Evolutionary conservation across 1,140 invertebrate genomes (phyloP).

Genomic region (Ceratina australensis): DNA sequence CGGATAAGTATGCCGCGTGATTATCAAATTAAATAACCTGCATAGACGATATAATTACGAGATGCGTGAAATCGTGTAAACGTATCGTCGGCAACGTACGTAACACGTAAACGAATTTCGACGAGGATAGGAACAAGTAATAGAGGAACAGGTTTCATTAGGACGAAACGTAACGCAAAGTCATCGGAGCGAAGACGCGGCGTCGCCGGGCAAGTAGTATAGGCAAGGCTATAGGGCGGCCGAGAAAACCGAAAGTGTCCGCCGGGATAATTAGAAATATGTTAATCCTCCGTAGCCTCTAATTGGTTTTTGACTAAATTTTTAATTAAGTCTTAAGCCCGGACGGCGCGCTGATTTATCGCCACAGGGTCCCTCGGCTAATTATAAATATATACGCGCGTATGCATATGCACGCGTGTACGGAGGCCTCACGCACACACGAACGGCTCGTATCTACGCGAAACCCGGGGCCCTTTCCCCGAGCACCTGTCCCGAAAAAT

Average conservation of each 20-base stretch:
- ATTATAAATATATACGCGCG: slow-evolving; percentile 68
- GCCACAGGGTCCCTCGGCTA: slow-evolving; percentile 61
- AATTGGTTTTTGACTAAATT: slow-evolving; percentile 77
- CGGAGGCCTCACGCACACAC: slow-evolving; percentile 41
- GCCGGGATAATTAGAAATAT: slow-evolving; percentile 75
- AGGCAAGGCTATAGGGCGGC: slow-evolving; percentile 58
- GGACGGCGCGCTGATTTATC: slow-evolving; percentile 74
- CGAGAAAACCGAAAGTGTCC: slow-evolving; percentile 70
- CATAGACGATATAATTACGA: too few species aligned
- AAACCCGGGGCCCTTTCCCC: not conserved
- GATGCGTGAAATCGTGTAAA: not conserved
- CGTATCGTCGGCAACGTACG: too few species aligned
- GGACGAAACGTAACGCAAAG: slow-evolving; percentile 53
- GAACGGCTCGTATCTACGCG: not conserved
- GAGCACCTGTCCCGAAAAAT: slow-evolving; percentile 54
- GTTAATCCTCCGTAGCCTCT: slow-evolving; percentile 72
- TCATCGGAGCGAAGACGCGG: slow-evolving; percentile 49
- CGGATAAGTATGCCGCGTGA: not conserved
- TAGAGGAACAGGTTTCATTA: not conserved
- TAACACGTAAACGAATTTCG: not conserved
- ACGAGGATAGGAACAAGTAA: not conserved
- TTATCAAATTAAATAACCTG: not conserved
- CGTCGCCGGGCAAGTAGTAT: slow-evolving; percentile 53
- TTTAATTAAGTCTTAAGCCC: slow-evolving; percentile 76
- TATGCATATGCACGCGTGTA: slow-evolving; percentile 9